Evolutionary conservation across 2,113 vertebrate species (phyloP).

Genomic region (Fregata magnificens): DNA sequence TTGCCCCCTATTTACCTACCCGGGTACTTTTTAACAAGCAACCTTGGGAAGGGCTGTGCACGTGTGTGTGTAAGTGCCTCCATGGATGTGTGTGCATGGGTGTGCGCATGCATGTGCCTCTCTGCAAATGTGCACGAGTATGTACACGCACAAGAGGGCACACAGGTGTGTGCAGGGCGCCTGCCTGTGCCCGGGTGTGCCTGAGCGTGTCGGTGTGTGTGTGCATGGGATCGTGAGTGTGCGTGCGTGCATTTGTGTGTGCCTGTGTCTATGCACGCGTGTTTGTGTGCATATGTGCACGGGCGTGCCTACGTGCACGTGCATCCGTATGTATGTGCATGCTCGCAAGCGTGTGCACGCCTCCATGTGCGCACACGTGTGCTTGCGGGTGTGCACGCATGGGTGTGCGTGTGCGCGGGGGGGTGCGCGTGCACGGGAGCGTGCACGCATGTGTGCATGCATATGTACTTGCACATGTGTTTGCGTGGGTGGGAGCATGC

Average conservation of each 20-base stretch:
- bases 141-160: rapidly evolving
- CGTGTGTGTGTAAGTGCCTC: neutral
- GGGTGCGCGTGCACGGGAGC: rapidly evolving
- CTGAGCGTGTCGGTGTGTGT: rapidly evolving
- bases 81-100: neutral
- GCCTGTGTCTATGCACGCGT: rapidly evolving
- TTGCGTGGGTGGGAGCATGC: neutral
- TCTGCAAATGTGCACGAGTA: neutral
- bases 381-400: rapidly evolving
- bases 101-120: rapidly evolving
- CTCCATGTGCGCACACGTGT: rapidly evolving
- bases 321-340: rapidly evolving
- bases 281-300: rapidly evolving
- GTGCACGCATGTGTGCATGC: too few relatives aligned
- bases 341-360: too few relatives aligned
- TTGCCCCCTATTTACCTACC: slow-evolving; percentile 34
- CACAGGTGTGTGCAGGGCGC: neutral
- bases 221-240: rapidly evolving
- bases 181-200: neutral
- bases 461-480: rapidly evolving
- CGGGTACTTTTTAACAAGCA: slow-evolving; percentile 47
- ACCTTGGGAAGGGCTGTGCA: neutral
- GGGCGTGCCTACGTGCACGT: rapidly evolving
- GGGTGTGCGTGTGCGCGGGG: rapidly evolving
- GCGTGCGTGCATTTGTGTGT: neutral